phyloP scores from a whole-genome alignment of 2,888 invertebrate species.

The Tetragonisca angustula region DNA sequence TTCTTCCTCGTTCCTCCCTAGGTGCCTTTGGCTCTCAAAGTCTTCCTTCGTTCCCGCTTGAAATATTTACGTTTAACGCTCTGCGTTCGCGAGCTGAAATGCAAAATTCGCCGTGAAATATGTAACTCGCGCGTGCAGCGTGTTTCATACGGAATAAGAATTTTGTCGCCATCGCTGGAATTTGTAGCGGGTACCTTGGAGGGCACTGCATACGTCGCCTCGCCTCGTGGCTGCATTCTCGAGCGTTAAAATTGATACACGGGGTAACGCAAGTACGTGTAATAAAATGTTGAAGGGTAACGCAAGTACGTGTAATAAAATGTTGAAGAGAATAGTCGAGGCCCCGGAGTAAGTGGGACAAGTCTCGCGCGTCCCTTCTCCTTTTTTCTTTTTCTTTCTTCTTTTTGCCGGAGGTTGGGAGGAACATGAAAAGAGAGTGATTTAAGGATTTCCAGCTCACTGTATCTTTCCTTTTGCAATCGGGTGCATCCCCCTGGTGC shows the following conservation, averaged over 20 bases:
- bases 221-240: background rate
- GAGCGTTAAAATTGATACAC: constrained; percentile 19
- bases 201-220: background rate
- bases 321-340: constrained; percentile 14
- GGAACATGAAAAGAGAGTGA: background rate
- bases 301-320: constrained; percentile 19
- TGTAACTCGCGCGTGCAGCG: background rate
- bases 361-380: background rate
- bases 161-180: background rate
- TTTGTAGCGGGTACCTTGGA: background rate
- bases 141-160: background rate
- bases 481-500: background rate
- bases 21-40: background rate
- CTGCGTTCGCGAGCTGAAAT: background rate
- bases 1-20: background rate
- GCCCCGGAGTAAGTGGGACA: background rate
- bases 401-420: background rate
- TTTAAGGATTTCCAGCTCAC: constrained; percentile 1
- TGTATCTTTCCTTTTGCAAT: background rate
- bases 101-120: background rate
- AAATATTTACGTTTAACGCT: background rate
- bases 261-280: background rate
- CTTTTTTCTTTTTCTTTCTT: too few relatives aligned
- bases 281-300: constrained; percentile 23
- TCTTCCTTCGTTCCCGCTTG: too few relatives aligned